Base-by-base conservation (phyloP, 1,140 invertebrate genomes). In the Calephelis nemesis region DNA sequence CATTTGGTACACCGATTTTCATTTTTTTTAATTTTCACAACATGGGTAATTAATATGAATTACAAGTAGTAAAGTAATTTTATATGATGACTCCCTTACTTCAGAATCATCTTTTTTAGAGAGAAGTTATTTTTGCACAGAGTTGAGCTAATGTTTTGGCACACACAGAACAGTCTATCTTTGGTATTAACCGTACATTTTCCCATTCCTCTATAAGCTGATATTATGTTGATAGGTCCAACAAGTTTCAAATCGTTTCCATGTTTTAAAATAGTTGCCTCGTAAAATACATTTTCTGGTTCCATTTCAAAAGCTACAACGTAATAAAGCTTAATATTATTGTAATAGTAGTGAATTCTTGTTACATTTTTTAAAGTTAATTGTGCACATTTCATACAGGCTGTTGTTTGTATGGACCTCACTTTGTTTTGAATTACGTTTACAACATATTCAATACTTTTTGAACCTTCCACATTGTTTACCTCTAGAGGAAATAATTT, bases 321-420 rank as follows among this genome's bases (percentile, higher is more conserved):
- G 63, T 84, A 86, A 71, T 76, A 87, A 10, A 85, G 30, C 70
- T 76, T 84, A 1, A 73, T 58, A 68, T 78, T 71, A 40, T 80
- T 76, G 63, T 87, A 86, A 67, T 85, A 88, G 66, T 83, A 90
- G 78, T 90, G 83, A 69, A 90, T 76, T 67, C 86, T 78, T 7
- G 74, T 72, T 48, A 85, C 68, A 49, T 78, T 82, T 62, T 76
- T 74, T 11, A 90, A 62, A 5, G 72, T 69, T 8, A 87, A 62
- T 40, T 63, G 64, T 13, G 71, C 65, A 63, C 88, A 90, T 19
- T 49, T 65, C 81, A 80, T 87, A 67, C 88, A 90, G 42, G 52
- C 63, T 60, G 76, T 75, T 7, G 84, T 84, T 62, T 75, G 71
- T 30, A 84, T 79, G 45, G 60, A 69, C 62, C 71, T 72, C 48